Evolutionary conservation across 2,888 invertebrate genomes (phyloP), one percentile per base, ranked within the genome.

Genomic region (Embidobia sp.): DNA sequence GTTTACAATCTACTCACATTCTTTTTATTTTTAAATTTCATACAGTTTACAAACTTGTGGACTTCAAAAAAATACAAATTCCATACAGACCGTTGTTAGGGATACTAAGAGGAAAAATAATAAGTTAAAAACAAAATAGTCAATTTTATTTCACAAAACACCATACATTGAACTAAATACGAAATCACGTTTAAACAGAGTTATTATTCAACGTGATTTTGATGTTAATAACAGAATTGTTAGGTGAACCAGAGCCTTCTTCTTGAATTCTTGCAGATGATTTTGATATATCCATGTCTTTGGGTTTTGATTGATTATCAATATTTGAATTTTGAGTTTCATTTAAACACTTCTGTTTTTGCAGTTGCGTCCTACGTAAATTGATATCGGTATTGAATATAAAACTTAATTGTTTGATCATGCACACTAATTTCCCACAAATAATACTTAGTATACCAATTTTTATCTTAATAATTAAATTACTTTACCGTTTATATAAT

Each of bases 181-280:
- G n/a, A n/a, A n/a, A n/a, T n/a, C n/a, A n/a, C n/a, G n/a, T n/a
- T 22, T 35, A 33, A 49, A 7, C 8, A 51, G 16, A 31, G 26
- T 59, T 46, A 15, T 46, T 61, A 27, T 46, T 61, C 13, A 48
- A 35, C 10, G 61, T 61, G 11, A 61, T 61, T 61, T 46, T 61
- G 11, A 61, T 61, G 16, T 61, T 61, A 46, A 61, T 6, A 10
- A 61, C 33, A 26, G 46, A 61, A 35, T 46, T 42, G 10, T 27
- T 61, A 11, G 18, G 5, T 10, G 11, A 16, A 8, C 13, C 11
- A 16, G 13, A n/a, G 31, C 15, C 19, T 48, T 61, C 42, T 35
- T 61, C 57, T 2, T 42, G 46, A 35, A 61, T 61, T 26, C 61
- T 33, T n/a, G 18, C 61, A 16, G 33, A 10, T 1, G 42, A 26